A percentile compares a stretch with the other conserved stretches of the same genome.
phyloP scores from a whole-genome alignment of 2,113 vertebrate genomes.

The Shinisaurus crocodilurus region DNA sequence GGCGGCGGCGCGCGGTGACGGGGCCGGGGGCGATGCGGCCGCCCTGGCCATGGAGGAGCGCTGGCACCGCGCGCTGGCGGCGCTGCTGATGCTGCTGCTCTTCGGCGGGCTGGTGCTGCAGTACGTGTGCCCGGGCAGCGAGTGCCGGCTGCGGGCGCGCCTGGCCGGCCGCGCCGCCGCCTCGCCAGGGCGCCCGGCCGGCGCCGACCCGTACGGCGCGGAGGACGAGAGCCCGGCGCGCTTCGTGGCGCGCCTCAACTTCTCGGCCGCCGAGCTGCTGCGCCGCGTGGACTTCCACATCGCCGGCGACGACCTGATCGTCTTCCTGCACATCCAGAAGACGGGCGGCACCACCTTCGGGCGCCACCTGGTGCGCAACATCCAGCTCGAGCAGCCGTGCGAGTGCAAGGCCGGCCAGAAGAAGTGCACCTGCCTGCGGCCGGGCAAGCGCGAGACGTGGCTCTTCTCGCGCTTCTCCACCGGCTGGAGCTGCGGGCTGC shows the following conservation, averaged over 20 bases:
- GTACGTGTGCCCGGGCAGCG: slow-evolving; percentile 92
- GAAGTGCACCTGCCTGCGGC: slow-evolving; percentile 95
- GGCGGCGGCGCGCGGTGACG: slow-evolving; percentile 58
- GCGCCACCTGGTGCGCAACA: slow-evolving; percentile 92
- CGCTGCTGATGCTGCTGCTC: slow-evolving; percentile 88
- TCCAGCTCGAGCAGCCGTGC: slow-evolving; percentile 95
- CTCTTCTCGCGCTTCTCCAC: slow-evolving; percentile 99
- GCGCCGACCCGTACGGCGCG: slow-evolving; percentile 86
- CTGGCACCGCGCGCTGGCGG: slow-evolving; percentile 86
- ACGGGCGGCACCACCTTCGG: slow-evolving; percentile 91
- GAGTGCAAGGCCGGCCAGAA: slow-evolving; percentile 96
- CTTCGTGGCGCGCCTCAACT: slow-evolving; percentile 91
- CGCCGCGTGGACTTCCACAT: slow-evolving; percentile 90
- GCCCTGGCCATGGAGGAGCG: slow-evolving; percentile 93
- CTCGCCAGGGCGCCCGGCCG: slow-evolving; percentile 41
- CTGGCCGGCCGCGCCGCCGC: slow-evolving; percentile 78
- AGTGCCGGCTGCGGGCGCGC: slow-evolving; percentile 81
- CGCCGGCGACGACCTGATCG: slow-evolving; percentile 88
- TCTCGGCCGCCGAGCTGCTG: slow-evolving; percentile 85
- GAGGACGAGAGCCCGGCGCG: slow-evolving; percentile 90
- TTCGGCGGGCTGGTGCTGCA: slow-evolving; percentile 92
- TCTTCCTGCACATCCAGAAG: slow-evolving; percentile 46
- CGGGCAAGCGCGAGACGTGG: slow-evolving; percentile 95
- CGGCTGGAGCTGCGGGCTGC: slow-evolving; percentile 98
- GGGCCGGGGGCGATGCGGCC: slow-evolving; percentile 70